These are phyloP conservation scores for Chrysomallon squamiferum DNA, from an alignment of 1,140 invertebrate genomes.

Conservation along the genomic window DNA sequence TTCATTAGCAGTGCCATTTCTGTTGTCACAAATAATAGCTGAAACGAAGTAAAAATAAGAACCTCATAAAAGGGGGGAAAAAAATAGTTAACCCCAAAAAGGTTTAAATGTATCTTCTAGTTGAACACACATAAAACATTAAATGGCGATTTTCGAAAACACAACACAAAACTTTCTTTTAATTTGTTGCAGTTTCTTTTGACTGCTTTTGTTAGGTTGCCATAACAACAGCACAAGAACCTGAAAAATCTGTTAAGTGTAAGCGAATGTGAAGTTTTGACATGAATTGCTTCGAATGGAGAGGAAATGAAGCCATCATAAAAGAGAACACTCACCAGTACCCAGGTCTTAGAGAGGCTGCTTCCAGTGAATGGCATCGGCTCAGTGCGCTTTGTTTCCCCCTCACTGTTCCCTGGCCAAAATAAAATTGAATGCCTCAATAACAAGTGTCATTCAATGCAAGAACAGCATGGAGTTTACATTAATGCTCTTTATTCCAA, in stretches of 20 bases:
- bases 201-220: constrained; percentile 20
- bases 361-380: constrained; percentile 13
- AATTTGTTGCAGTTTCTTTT: constrained; percentile 22
- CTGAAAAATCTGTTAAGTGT: constrained; percentile 23
- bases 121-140: too few species aligned
- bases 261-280: constrained; percentile 29
- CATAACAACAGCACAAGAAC: constrained; percentile 21
- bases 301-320: constrained; percentile 29
- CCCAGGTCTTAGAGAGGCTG: constrained; percentile 8
- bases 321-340: constrained; percentile 19
- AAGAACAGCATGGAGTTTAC: constrained; percentile 5
- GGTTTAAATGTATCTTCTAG: too few species aligned
- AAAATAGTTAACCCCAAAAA: too few species aligned
- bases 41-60: too few species aligned
- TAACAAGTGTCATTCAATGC: constrained; percentile 11
- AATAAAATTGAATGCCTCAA: constrained; percentile 29
- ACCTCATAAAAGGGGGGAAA: too few species aligned
- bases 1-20: too few species aligned
- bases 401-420: constrained; percentile 22
- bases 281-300: constrained; percentile 27
- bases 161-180: constrained; percentile 14
- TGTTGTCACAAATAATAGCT: too few species aligned
- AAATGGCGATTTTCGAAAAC: too few species aligned
- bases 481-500: constrained; percentile 4
- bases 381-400: constrained; percentile 18